Conservation (phyloP, 2,797 vertebrate genomes). For the Serranus cabrilla region DNA sequence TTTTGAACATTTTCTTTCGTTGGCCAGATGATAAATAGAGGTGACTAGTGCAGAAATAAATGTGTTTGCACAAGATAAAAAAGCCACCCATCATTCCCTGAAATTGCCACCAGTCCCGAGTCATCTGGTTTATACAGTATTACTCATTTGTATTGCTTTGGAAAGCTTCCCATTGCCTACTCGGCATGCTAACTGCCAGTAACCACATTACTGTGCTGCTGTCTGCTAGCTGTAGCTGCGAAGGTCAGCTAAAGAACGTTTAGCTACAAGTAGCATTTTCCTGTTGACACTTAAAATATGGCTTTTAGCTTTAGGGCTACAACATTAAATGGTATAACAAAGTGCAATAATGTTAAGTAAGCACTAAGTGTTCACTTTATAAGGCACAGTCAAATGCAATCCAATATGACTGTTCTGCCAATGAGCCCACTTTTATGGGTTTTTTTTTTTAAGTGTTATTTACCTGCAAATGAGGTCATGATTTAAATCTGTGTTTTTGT, state of each 20-base stretch:
- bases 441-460: too few relatives aligned
- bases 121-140: constrained; percentile 11
- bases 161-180: constrained; percentile 38
- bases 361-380: neutral
- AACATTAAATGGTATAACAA: neutral
- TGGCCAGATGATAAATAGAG: neutral
- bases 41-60: neutral
- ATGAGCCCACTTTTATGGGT: neutral
- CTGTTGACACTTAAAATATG: neutral
- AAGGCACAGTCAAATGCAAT: neutral
- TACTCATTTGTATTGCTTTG: constrained; percentile 26
- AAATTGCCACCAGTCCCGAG: constrained; percentile 7
- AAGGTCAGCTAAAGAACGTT: constrained; percentile 8
- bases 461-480: too few relatives aligned
- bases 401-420: neutral
- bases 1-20: neutral
- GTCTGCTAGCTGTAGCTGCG: neutral
- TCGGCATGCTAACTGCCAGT: constrained; percentile 15
- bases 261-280: constrained; percentile 16
- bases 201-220: constrained; percentile 14
- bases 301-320: neutral
- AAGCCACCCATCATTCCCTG: neutral
- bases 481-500: too few relatives aligned
- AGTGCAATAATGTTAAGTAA: neutral
- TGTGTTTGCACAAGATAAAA: neutral